Conservation (phyloP, 2,113 vertebrate species). For the Chrysemys picta region DNA sequence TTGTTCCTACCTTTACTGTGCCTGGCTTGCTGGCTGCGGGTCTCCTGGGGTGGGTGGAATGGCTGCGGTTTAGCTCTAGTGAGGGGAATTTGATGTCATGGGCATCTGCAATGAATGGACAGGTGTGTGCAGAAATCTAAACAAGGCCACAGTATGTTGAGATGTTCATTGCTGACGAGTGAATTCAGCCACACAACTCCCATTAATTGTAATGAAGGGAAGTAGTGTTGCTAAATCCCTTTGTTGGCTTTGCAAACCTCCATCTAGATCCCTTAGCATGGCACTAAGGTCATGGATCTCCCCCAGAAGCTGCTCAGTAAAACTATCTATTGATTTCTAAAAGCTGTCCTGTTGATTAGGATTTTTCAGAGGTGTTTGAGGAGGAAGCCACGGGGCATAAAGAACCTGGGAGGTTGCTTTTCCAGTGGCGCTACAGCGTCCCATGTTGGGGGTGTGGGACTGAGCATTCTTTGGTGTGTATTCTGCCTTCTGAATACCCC, state of each 20-base stretch:
- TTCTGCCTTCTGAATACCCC: neutral
- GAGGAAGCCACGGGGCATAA: neutral
- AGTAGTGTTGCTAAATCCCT: neutral
- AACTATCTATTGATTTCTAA: neutral
- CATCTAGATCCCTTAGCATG: neutral
- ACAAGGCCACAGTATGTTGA: neutral
- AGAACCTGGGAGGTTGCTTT: fast-evolving
- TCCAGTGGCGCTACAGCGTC: neutral
- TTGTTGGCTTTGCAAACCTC: neutral
- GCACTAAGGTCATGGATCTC: neutral
- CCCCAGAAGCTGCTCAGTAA: neutral
- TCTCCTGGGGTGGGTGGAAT: neutral
- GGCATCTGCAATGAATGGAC: neutral
- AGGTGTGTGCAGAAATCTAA: neutral
- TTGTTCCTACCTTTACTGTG: neutral
- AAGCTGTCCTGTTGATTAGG: neutral
- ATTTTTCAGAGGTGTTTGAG: neutral
- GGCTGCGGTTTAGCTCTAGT: neutral
- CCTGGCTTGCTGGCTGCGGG: neutral
- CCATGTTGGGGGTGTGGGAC: neutral
- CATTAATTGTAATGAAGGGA: neutral
- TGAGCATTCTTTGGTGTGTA: neutral
- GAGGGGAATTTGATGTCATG: neutral
- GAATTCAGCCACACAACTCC: neutral
- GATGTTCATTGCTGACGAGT: neutral